Conservation (phyloP, 2,888 invertebrate species). For the Ligdia adustata region DNA sequence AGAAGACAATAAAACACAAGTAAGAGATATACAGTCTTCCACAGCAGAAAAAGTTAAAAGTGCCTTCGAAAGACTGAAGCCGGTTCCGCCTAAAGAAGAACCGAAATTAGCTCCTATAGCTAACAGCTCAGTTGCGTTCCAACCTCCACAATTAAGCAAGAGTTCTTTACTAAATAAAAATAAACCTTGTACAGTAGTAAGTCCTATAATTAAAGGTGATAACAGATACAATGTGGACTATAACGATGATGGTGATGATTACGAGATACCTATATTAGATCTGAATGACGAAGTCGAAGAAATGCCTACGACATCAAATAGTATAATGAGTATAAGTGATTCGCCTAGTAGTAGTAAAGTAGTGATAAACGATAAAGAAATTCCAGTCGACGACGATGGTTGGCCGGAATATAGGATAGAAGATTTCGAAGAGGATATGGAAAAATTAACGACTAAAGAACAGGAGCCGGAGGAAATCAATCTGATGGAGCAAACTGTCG, state of each 20-base stretch:
- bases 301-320: slow-evolving; percentile 42
- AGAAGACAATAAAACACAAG: slow-evolving; percentile 50
- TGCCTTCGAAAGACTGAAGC: slow-evolving; percentile 65
- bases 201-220: slow-evolving; percentile 47
- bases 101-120: slow-evolving; percentile 49
- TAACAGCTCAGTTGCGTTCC: slow-evolving; percentile 72
- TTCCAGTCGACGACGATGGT: slow-evolving; percentile 80
- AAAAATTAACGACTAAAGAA: slow-evolving; percentile 36
- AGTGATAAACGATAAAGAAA: slow-evolving; percentile 48
- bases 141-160: slow-evolving; percentile 63
- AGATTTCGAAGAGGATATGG: slow-evolving; percentile 69
- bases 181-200: slow-evolving; percentile 52
- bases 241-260: slow-evolving; percentile 48
- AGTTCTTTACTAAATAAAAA: slow-evolving; percentile 48
- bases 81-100: slow-evolving; percentile 50
- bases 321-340: slow-evolving; percentile 58
- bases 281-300: slow-evolving; percentile 48
- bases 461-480: slow-evolving; percentile 49
- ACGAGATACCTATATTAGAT: slow-evolving; percentile 52
- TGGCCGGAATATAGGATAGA: slow-evolving; percentile 81
- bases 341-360: slow-evolving; percentile 49
- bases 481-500: slow-evolving; percentile 56
- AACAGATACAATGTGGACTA: slow-evolving; percentile 23
- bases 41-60: slow-evolving; percentile 66
- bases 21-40: slow-evolving; percentile 58